Evolutionary conservation across 2,888 invertebrate genomes (phyloP), one percentile per base, ranked within the genome.

Genomic region (Aleiodes testaceus): DNA sequence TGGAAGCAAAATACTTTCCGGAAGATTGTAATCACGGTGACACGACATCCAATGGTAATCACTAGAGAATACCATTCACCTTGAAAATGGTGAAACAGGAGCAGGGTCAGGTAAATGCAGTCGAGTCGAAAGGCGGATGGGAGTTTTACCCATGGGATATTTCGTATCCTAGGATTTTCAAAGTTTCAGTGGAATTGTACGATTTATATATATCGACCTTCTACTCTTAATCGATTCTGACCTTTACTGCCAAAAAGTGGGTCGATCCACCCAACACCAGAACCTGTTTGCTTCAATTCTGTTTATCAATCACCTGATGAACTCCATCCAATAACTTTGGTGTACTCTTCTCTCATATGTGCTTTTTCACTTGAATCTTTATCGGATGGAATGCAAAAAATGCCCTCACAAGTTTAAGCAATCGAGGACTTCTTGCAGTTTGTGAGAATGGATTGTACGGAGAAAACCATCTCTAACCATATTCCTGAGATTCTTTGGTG

Each of bases 181-280:
- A 55, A 55, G 36, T 16, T 26, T 18, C 59, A 36, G 30, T 59
- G 42, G 36, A 59, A 59, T 59, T 42, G 59, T 59, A 59, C 36
- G 42, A 59, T 36, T 16, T 14, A 59, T 59, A 9, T 42, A 42
- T 30, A 59, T 59, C 59, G 42, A 16, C 50, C 50, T 50, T 50
- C 50, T 50, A 1, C 53, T 26, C 74, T 72, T 72, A 72, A 74
- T 74, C 72, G 72, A 70, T 67, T 26, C 44, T 42, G 69, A 52
- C 72, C 70, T 73, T 70, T 70, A 18, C 45, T 18, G 63, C 16
- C 20, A 26, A 61, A 52, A 74, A 77, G 72, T 75, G 72, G 75
- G 75, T 77, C 75, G 74, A 74, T 71, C 70, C 36, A 64, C 44
- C 59, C 53, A 69, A 63, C 59, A 70, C 69, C 47, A 70, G 70